phyloP scores from a whole-genome alignment of 2,113 vertebrate genomes.

The Nanorana parkeri region DNA sequence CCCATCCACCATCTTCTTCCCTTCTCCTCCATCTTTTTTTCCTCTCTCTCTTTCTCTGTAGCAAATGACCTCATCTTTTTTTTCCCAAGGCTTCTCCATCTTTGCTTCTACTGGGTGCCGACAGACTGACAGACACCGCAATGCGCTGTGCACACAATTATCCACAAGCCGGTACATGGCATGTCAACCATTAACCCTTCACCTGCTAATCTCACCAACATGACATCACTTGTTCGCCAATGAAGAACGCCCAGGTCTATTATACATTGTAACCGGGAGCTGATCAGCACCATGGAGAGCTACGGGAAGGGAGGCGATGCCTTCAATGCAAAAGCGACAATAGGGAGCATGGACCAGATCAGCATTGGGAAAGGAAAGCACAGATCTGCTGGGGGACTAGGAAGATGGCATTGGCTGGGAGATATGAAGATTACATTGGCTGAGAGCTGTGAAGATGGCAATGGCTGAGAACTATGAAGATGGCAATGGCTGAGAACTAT shows the following conservation, averaged over 20 bases:
- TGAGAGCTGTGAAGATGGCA: no score
- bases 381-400: no score
- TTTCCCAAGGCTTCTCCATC: slow-evolving; percentile 6
- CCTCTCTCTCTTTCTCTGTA: neutral
- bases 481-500: no score
- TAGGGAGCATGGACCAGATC: no score
- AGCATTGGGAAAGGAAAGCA: no score
- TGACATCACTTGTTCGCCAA: neutral
- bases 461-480: no score
- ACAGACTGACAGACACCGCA: slow-evolving; percentile 18
- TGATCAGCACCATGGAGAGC: neutral
- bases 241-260: neutral
- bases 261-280: no score
- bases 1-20: neutral
- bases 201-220: neutral
- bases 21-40: neutral
- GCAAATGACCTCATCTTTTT: slow-evolving; percentile 27
- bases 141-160: slow-evolving; percentile 36
- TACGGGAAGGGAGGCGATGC: no score
- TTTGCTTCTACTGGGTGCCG: neutral
- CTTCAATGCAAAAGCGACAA: no score
- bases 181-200: neutral
- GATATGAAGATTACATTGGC: no score
- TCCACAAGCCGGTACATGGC: slow-evolving; percentile 6
- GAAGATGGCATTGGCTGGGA: no score